Percentiles rank a stretch among this genome's conserved stretches.
Evolutionary conservation across 2,888 invertebrate species (phyloP).

Genomic region (Leistus spinibarbis): DNA sequence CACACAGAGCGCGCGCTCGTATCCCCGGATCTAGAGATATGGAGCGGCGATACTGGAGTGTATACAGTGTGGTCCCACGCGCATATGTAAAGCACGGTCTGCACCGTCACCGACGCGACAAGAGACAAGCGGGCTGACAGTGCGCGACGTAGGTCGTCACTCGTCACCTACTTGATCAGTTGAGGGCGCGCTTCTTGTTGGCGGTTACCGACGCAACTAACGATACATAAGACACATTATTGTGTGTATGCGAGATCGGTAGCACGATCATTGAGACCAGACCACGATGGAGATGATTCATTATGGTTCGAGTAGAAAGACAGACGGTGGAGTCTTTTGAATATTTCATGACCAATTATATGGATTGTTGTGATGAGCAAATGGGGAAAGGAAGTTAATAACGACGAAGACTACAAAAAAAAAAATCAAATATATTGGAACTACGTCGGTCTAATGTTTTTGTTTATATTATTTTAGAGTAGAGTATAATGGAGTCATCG

Average conservation of each 20-base stretch:
- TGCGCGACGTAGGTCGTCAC: neutral
- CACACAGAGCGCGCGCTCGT: slow-evolving; percentile 1
- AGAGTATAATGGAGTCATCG: too few species aligned
- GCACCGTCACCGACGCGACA: slow-evolving; percentile 10
- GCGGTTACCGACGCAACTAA: neutral
- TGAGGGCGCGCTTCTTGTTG: neutral
- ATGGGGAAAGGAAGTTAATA: neutral
- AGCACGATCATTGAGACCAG: neutral
- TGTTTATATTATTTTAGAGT: too few species aligned
- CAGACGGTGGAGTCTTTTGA: slow-evolving; percentile 7
- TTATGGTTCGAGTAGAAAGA: slow-evolving; percentile 3
- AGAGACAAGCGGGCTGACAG: slow-evolving; percentile 11
- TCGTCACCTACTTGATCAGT: slow-evolving; percentile 4
- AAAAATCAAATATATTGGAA: too few species aligned
- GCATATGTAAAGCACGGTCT: slow-evolving; percentile 4
- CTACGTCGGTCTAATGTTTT: too few species aligned
- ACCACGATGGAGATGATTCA: slow-evolving; percentile 1
- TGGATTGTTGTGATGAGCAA: slow-evolving; percentile 1
- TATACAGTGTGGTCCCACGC: neutral
- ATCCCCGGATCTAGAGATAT: neutral
- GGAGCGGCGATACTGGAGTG: neutral
- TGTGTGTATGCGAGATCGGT: slow-evolving; percentile 1
- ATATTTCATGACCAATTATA: neutral
- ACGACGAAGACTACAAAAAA: too few species aligned
- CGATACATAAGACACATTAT: slow-evolving; percentile 5